Base-by-base conservation (phyloP, 64 coral and sea anemone genomes). In the Actinia equina region DNA sequence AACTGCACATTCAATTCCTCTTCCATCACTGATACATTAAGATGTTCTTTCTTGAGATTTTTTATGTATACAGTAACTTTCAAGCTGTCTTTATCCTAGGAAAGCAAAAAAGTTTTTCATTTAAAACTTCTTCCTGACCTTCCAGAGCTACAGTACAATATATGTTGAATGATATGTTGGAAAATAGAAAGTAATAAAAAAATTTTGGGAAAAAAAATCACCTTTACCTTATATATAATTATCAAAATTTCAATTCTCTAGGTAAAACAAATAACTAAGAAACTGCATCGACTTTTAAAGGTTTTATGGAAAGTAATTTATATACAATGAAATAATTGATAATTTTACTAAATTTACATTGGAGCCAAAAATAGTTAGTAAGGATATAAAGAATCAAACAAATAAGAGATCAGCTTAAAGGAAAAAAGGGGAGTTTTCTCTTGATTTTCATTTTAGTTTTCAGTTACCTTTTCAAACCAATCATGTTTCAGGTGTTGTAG, bases 1-100 rank as follows among this genome's bases (percentile, higher is more conserved):
- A 97, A 93, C 86, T 90, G 89, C 25, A 97, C 80, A 27, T 88
- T 76, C 45, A 97, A 64, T 51, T 87, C 87, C 71, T 97, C 82
- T 84, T 93, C 91, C 83, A 82, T 89, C 52, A 97, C 85, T 45
- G 83, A 19, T 9, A 93, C 51, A 77, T 80, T 71, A 11, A 97
- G 58, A 41, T 79, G 25, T 12, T 92, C 77, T 43, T 51, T 88
- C 16, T 27, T 86, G 23, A 93, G 64, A 12, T 93, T 79, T 78
- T 88, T 93, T 20, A 97, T 59, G 43, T 97, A 97, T 52, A 97
- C 45, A 44, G 90, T 88, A 2, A 93, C 62, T 27, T 71, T 23
- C 18, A 97, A 55, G 13, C 41, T 3, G 61, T 86, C 91, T 19
- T 78, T 81, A 9, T 87, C 84, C 82, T 82, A 51, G 19, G 27